These are phyloP conservation scores for Spodoptera litura DNA, from an alignment of 1,140 invertebrate species.

Conservation along the genomic window DNA sequence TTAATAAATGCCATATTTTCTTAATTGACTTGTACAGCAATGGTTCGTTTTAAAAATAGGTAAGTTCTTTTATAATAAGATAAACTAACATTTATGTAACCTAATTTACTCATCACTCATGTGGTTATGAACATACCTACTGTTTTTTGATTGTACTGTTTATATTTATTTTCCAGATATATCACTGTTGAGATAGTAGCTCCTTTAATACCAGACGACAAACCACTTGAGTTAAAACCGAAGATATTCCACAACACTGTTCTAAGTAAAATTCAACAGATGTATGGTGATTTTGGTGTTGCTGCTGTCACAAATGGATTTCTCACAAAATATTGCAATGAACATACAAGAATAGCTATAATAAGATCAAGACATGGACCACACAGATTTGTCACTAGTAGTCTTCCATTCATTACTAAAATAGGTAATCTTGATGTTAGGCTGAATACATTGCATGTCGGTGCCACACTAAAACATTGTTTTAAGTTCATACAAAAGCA, in stretches of 20 bases:
- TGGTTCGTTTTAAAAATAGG: slow-evolving; percentile 91
- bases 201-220: slow-evolving; percentile 75
- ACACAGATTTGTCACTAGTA: slow-evolving; percentile 89
- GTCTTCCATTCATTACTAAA: slow-evolving; percentile 89
- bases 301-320: slow-evolving; percentile 90
- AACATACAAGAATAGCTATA: slow-evolving; percentile 90
- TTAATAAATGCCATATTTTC: background rate
- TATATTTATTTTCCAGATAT: slow-evolving; percentile 85
- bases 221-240: slow-evolving; percentile 87
- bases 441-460: slow-evolving; percentile 89
- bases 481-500: slow-evolving; percentile 90
- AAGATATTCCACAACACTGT: slow-evolving; percentile 87
- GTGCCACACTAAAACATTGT: slow-evolving; percentile 92
- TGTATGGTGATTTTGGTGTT: slow-evolving; percentile 91
- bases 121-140: background rate
- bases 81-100: too few species aligned
- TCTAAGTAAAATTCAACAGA: slow-evolving; percentile 88
- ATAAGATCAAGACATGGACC: slow-evolving; percentile 90
- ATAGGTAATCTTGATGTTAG: slow-evolving; percentile 88
- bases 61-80: slow-evolving; percentile 56
- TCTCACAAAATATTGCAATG: slow-evolving; percentile 92
- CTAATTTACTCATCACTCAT: too few species aligned
- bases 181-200: slow-evolving; percentile 87
- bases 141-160: background rate
- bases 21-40: background rate